Base-by-base conservation (phyloP, 2,797 vertebrate species). In the Selene dorsalis region DNA sequence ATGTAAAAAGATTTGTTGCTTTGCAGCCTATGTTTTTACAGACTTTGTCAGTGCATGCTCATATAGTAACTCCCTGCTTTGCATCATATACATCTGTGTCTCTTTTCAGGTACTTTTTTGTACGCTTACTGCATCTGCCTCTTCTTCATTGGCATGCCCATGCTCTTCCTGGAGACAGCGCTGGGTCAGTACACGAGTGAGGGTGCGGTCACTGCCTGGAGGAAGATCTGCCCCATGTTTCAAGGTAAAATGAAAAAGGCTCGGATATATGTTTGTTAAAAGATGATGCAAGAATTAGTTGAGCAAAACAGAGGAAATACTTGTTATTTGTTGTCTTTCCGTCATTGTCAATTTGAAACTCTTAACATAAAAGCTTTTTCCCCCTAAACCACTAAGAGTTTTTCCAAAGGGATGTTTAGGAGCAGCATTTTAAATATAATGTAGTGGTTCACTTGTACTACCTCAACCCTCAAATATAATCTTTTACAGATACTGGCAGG, bases 121-220 rank as follows among this genome's bases (percentile, higher is more conserved):
- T 96, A 99, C 79, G 97, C 98, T 0, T 99, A 99, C 87, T 95
- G 97, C 80, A 91, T 97, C 82, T 96, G 97, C 93, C 95, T 98
- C 77, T 92, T 98, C 80, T 94, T 95, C 73, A 97, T 96, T 0
- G 98, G 98, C 59, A 95, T 99, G 73, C 98, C 98, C 0, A 3
- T 99, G 52, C 98, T 99, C 86, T 94, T 99, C 83, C 76, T 99
- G 94, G 98, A 99, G 94, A 97, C 95, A 0, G 95, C 96, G 0
- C 45, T 99, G 92, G 98, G 98, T 18, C 98, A 99, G 86, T 99
- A 96, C 87, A 99, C 97, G 38, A 97, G 95, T 55, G 95, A 99
- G 88, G 96, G 98, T 0, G 96, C 95, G 0, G 88, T 98, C 55
- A 99, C 98, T 0, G 96, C 97, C 82, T 99, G 98, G 98, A 95